Base-by-base conservation (phyloP, 2,113 vertebrate genomes). In the Chauna torquata region DNA sequence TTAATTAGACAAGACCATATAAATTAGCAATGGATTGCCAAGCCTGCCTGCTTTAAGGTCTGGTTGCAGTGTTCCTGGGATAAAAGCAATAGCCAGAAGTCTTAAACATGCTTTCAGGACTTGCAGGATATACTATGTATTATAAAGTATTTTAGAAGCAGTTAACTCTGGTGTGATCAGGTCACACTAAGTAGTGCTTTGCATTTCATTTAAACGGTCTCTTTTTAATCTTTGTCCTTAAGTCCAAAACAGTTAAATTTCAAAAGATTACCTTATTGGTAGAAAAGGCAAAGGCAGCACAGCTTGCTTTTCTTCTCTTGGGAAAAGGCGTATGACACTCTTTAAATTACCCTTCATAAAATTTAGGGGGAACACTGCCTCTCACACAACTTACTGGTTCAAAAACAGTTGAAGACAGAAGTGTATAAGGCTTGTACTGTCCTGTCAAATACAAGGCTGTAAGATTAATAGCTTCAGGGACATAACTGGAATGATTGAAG, bases 401-500 rank as follows among this genome's bases (percentile, higher is more conserved):
- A 91, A 25, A 95, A 85, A 49, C 1, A 1, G 58, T 75, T 24
- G 11, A 90, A 87, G n/a, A 30, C 36, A 84, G 61, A 78, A 70
- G 24, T 42, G 59, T 15, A 30, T 88, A 81, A 93, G 58, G 47
- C 44, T 75, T 94, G n/a, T 74, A 57, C 66, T 76, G 54, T 80
- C 74, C 70, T 96, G n/a, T 75, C 74, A 93, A 84, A 52, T 84
- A 78, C 40, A 92, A 86, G 72, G 80, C 92, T 97, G 40, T 75
- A 82, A 77, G 34, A 85, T 89, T 74, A 74, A 91, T 95, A 92
- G 94, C 82, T 96, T 77, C 74, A 87, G 80, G 77, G 57, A 92
- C 78, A 96, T 96, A 86, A 72, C 42, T 93, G 71, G 71, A 97
- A 97, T 95, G 85, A 65, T 77, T 96, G 71, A 89, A 50, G 64